Base-by-base conservation (phyloP, 1,140 invertebrate species). In the Trichogramma pretiosum region DNA sequence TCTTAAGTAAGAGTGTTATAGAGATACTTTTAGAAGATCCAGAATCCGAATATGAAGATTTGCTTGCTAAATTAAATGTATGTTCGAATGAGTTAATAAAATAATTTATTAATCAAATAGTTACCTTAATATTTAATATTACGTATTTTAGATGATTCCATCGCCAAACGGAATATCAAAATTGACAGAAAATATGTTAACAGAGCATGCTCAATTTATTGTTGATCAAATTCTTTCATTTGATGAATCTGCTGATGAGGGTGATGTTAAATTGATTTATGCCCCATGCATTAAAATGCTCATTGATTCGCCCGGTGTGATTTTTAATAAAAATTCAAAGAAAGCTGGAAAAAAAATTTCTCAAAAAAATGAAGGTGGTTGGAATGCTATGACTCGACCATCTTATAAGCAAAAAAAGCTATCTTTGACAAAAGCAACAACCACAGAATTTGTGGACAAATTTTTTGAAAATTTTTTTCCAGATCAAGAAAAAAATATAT, bases 381-480 rank as follows among this genome's bases (percentile, higher is more conserved):
- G 50, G 50, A 42, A 24, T 34, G 50, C 44, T 17, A 24, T 52
- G 8, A 43, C 47, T 59, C 75, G 69, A 49, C 74, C 67, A 57
- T 70, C 75, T 43, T 63, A 72, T 30, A 69, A 65, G 50, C 16
- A 56, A 9, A 72, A 75, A 36, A 75, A 74, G 58, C 64, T 68
- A 23, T 56, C 66, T 46, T 83, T 79, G 74, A 85, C 82, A 1
- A 87, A 84, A 70, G 87, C 88, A 3, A 86, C 87, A 0, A 88
- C 85, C 1, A 92, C 89, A 13, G 77, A 80, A 26, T 72, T 91
- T 13, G 87, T 93, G 0, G 70, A 73, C 24, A 75, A 82, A 51
- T 80, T 88, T 40, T 91, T 92, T 66, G 87, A 92, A 70, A 80
- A 73, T 53, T 84, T 89, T 58, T 93, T 92, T 58, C 65, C 79